Evolutionary conservation across 2,113 vertebrate species (phyloP).

Genomic region (Ptyas mucosa): DNA sequence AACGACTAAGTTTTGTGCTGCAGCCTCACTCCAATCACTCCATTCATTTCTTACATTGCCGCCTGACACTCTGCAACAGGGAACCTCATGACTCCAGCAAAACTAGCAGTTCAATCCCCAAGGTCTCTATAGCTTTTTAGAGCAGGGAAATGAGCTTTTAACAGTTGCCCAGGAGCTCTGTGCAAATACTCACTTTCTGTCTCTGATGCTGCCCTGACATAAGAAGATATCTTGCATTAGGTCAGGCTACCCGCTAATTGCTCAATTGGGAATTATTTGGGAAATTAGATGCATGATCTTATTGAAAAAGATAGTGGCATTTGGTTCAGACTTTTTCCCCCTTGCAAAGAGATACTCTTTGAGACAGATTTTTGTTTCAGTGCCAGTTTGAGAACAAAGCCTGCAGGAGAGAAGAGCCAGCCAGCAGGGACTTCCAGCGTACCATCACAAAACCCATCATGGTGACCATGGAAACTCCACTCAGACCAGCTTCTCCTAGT

Average conservation of each 20-base stretch:
- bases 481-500: background rate
- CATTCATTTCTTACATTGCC: constrained; percentile 79
- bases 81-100: background rate
- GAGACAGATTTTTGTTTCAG: constrained; percentile 46
- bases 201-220: background rate
- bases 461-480: constrained; percentile 56
- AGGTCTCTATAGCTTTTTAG: constrained; percentile 1
- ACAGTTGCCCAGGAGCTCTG: background rate
- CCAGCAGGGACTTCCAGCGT: constrained; percentile 46
- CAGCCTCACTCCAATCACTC: constrained; percentile 68
- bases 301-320: no score
- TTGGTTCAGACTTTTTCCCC: background rate
- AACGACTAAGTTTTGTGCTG: constrained; percentile 73
- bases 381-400: constrained; percentile 54
- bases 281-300: background rate
- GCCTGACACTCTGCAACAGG: constrained; percentile 61
- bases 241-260: no score
- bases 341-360: background rate
- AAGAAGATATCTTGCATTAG: background rate
- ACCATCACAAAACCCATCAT: constrained; percentile 75
- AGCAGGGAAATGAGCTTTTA: background rate
- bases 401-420: constrained; percentile 12
- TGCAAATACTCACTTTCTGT: no score
- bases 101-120: background rate
- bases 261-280: no score